A percentile compares a stretch with the other conserved stretches of the same genome.
Conservation (phyloP, 2,888 invertebrate species). For the Anaspis maculata region DNA sequence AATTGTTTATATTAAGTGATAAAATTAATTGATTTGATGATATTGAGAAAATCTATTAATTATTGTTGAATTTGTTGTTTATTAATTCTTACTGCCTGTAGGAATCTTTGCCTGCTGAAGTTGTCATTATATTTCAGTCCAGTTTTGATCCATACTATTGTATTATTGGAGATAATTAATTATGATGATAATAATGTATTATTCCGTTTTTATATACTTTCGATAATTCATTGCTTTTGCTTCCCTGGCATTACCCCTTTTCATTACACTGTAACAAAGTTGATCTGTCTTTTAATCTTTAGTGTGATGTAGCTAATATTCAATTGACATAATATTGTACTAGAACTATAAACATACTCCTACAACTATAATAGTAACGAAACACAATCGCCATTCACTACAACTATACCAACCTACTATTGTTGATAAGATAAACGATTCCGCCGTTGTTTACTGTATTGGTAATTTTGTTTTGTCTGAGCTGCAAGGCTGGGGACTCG, state of each 20-base stretch:
- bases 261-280: conserved; percentile 27
- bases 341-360: conserved; percentile 25
- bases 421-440: conserved; percentile 7
- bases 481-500: conserved; percentile 21
- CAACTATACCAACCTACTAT: conserved; percentile 10
- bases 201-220: no score
- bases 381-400: conserved; percentile 26
- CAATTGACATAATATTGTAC: conserved; percentile 30
- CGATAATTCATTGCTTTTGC: conserved; percentile 33
- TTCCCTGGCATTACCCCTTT: conserved; percentile 33
- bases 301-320: conserved; percentile 41
- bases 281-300: conserved; percentile 30
- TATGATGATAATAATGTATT: no score
- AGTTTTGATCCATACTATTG: no score
- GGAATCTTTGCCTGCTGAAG: neutral
- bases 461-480: conserved; percentile 20
- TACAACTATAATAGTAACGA: conserved; percentile 23
- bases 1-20: no score
- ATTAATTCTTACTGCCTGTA: neutral
- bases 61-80: neutral
- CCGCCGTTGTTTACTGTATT: conserved; percentile 25
- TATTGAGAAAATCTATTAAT: no score
- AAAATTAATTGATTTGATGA: no score
- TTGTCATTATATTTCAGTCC: no score
- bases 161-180: no score